Base-by-base conservation (phyloP, 2,797 vertebrate genomes). In the Arremon aurantiirostris region DNA sequence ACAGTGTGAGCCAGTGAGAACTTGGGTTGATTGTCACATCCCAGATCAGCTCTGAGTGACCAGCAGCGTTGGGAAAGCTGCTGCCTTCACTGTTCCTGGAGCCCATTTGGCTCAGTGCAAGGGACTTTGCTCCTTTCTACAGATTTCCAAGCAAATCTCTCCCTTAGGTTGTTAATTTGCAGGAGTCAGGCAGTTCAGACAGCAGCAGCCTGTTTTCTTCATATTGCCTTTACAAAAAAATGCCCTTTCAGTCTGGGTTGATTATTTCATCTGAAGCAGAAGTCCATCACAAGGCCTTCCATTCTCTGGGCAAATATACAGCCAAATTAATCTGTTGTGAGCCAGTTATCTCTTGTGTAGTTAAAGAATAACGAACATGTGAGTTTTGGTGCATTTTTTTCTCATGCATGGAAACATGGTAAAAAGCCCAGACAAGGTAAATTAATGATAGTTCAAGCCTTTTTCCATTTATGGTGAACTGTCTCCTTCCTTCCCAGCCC, bases 381-480 rank as follows among this genome's bases (percentile, higher is more conserved):
- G 50, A 75, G 19, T 70, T 91, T 86, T 46, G 70, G 44, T 76
- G 61, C 11, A 14, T 28, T 70, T 93, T 81, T 81, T 69, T 46
- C 63, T 89, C 3, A 0, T 46, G 59, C 63, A 44, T 63, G 56
- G 85, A 94, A 91, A 75, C 52, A 39, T 65, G 70, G 93, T 89
- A 90, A 88, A 94, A 94, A 84, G 34, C 93, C 91, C 35, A 68
- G 95, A 84, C 73, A 82, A 93, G 77, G 87, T 88, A 86, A 96
- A 96, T 96, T 94, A 95, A 96, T 96, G 91, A 86, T 6, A 80
- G 73, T 71, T 57, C 44, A 35, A 77, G 46, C 27, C 49, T 93
- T 91, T 79, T 91, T 65, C 94, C 95, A 96, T 95, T 93, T 96
- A 97, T 93, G 95, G 95, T 61, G 82, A 94, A 85, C 63, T 86